These are phyloP conservation scores for Ormyrus rosae DNA, from an alignment of 2,888 invertebrate genomes.

Conservation along the genomic window DNA sequence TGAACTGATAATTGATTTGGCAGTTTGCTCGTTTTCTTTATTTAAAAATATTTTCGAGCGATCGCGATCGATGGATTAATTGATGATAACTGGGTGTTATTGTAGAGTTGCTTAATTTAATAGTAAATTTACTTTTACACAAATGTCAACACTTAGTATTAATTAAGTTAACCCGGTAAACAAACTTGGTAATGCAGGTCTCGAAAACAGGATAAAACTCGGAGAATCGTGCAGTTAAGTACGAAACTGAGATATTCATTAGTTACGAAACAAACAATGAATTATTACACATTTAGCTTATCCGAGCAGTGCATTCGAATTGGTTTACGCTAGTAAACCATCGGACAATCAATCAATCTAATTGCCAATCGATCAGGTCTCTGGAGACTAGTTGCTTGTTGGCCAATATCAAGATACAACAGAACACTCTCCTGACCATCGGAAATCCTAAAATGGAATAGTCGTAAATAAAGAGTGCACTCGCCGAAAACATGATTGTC, in stretches of 20 bases:
- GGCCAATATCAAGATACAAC: conserved; percentile 42
- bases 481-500: conserved; percentile 23
- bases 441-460: conserved; percentile 33
- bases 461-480: conserved; percentile 36
- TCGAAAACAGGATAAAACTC: neutral
- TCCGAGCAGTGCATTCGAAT: conserved; percentile 34
- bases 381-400: conserved; percentile 42
- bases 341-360: conserved; percentile 54
- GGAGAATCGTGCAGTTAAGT: neutral
- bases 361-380: conserved; percentile 55
- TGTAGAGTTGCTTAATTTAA: no score
- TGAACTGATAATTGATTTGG: no score
- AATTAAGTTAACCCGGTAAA: no score
- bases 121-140: no score
- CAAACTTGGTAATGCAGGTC: no score
- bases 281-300: conserved; percentile 42
- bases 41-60: no score
- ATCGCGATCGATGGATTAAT: no score
- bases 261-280: conserved; percentile 43
- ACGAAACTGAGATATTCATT: conserved; percentile 37
- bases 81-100: no score
- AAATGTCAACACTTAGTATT: no score
- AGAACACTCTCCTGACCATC: neutral
- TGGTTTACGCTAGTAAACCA: conserved; percentile 23
- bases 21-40: no score